Evolutionary conservation across 2,888 invertebrate species (phyloP).

Genomic region (Stenichneumon culpator): DNA sequence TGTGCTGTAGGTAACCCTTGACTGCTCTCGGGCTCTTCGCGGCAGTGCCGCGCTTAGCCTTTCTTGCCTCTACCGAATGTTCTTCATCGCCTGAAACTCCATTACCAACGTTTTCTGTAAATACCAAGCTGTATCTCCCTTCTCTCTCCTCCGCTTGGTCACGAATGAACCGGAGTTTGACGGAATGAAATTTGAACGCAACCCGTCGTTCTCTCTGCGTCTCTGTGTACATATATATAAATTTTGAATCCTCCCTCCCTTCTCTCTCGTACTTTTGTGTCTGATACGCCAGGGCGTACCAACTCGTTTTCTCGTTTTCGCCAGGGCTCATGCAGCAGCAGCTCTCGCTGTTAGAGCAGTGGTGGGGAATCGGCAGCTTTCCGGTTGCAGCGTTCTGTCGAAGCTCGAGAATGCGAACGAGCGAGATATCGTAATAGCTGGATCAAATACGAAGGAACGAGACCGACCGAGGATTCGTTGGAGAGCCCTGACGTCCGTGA

Average conservation of each 20-base stretch:
- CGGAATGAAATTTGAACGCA: constrained; percentile 83
- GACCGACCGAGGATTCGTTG: constrained; percentile 36
- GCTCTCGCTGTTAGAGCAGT: constrained; percentile 18
- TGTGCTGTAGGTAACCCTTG: too few species aligned
- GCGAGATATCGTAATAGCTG: constrained; percentile 18
- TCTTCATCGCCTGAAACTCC: constrained; percentile 82
- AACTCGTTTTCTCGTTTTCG: constrained; percentile 20
- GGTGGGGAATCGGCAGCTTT: constrained; percentile 63
- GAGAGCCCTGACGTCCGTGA: constrained; percentile 24
- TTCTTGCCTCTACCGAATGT: constrained; percentile 61
- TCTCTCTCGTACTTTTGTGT: constrained; percentile 48
- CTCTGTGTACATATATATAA: constrained; percentile 42
- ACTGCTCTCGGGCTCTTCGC: not conserved
- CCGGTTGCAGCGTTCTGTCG: constrained; percentile 44
- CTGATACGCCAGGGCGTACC: not conserved
- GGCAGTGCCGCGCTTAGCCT: not conserved
- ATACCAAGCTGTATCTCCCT: constrained; percentile 65
- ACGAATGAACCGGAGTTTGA: constrained; percentile 75
- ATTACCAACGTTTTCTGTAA: constrained; percentile 80
- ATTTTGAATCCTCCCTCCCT: constrained; percentile 31
- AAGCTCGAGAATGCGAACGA: not conserved
- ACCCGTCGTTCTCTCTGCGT: constrained; percentile 73
- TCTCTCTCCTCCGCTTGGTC: constrained; percentile 45
- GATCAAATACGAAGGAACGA: constrained; percentile 13
- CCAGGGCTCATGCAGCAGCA: constrained; percentile 22